Conservation (phyloP, 2,888 invertebrate species). For the Dynastes grantii region DNA sequence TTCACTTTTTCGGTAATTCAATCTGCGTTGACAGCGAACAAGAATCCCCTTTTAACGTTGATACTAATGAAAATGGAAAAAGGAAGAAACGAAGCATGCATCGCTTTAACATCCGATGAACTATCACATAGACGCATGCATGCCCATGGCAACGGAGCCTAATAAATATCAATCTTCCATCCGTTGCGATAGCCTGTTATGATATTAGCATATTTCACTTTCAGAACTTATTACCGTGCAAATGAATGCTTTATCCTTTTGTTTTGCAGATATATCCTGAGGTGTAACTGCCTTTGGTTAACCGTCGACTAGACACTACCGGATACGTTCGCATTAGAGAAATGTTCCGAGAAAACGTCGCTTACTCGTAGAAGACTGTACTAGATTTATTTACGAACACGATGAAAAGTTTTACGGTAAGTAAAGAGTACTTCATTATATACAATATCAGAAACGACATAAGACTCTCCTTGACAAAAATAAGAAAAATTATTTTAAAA, state of each 20-base stretch:
- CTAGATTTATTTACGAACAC: neutral
- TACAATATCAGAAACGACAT: neutral
- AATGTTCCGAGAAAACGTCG: constrained; percentile 4
- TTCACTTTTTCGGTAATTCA: constrained; percentile 10
- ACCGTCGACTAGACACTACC: neutral
- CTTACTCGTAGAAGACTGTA: neutral
- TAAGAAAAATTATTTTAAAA: too few relatives aligned
- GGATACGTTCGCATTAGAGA: neutral
- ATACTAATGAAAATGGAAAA: constrained; percentile 26
- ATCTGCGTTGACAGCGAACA: constrained; percentile 14
- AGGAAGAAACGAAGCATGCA: neutral
- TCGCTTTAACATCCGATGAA: neutral
- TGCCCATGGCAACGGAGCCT: neutral
- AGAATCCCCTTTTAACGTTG: constrained; percentile 18
- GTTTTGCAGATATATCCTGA: constrained; percentile 2
- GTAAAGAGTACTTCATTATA: neutral
- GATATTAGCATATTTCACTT: constrained; percentile 16
- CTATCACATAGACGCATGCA: neutral
- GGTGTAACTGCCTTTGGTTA: neutral
- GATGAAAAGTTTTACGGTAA: constrained; percentile 17
- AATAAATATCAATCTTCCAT: constrained; percentile 23
- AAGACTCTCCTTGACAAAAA: too few relatives aligned
- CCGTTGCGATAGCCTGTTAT: neutral
- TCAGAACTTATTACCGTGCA: neutral
- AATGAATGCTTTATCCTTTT: neutral